phyloP scores from a whole-genome alignment of 1,140 invertebrate genomes.

The Drosophila azteca region DNA sequence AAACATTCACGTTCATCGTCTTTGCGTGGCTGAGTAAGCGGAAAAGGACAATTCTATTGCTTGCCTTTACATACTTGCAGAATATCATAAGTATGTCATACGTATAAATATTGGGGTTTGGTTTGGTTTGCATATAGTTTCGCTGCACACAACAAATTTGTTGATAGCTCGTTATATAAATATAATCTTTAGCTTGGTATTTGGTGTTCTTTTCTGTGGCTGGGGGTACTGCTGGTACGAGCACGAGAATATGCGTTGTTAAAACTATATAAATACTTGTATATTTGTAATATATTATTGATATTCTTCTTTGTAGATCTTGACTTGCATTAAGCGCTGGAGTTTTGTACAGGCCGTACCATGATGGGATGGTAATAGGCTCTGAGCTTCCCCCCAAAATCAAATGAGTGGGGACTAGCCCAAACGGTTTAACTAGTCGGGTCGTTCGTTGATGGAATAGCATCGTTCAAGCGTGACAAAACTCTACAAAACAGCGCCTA shows the following conservation, averaged over 20 bases:
- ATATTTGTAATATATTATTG: slow-evolving; percentile 66
- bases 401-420: slow-evolving; percentile 6
- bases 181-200: slow-evolving; percentile 46
- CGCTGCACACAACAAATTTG: no score
- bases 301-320: slow-evolving; percentile 63
- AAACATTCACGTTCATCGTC: slow-evolving; percentile 18
- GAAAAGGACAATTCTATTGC: slow-evolving; percentile 56
- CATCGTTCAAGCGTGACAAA: slow-evolving; percentile 39
- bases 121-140: slow-evolving; percentile 11
- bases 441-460: slow-evolving; percentile 14
- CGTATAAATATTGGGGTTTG: slow-evolving; percentile 9
- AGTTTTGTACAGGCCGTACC: slow-evolving; percentile 36
- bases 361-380: slow-evolving; percentile 12
- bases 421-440: no score
- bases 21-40: slow-evolving; percentile 37
- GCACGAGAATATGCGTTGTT: slow-evolving; percentile 22
- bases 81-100: slow-evolving; percentile 1
- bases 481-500: slow-evolving; percentile 61
- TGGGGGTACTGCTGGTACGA: slow-evolving; percentile 2
- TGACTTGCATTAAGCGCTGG: slow-evolving; percentile 56
- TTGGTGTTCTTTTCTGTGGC: slow-evolving; percentile 32
- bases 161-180: slow-evolving; percentile 34
- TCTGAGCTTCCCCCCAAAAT: slow-evolving; percentile 42
- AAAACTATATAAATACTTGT: slow-evolving; percentile 51
- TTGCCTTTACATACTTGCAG: slow-evolving; percentile 31